Evolutionary conservation across 2,888 invertebrate species (phyloP), one percentile per base, ranked within the genome.

Genomic region (Punctoribates punctum): DNA sequence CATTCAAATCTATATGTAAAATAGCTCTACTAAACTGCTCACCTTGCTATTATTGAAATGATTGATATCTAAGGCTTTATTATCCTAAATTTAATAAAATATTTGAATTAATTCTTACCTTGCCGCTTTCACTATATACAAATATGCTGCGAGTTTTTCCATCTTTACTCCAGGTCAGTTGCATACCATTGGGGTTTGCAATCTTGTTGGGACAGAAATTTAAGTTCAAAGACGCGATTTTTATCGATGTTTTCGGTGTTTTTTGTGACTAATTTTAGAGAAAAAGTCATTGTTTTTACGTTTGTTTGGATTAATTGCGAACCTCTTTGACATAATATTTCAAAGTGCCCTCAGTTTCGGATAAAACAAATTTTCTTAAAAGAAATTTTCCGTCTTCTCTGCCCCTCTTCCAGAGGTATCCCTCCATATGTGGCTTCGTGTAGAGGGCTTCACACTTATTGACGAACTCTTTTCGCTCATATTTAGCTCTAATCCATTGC

Each of bases 401-500:
- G 2, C 93, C 94, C 77, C 91, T 87, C 85, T 95, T 95, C 91
- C 91, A 92, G 78, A 94, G 86, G 83, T 90, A 91, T 0, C 93
- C 93, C 84, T 92, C 92, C 90, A 92, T 92, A 73, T 88, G 87
- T 8, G 92, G 92, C 23, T 89, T 89, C 73, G 90, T 88, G 82
- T 94, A 94, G 79, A 87, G 88, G 83, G 92, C 93, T 81, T 92
- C 91, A 29, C 77, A 76, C 0, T 90, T 89, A 81, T 90, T 89
- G 80, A 89, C 89, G 84, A 95, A 95, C 83, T 95, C 94, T 84
- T 91, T 90, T 75, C 94, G 87, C 83, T 92, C 89, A 84, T 95
- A 95, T 84, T 95, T 95, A 8, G 93, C 93, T 79, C 90, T 87
- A 79, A 95, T 94, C 92, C 93, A 95, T 84, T 95, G 94, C 82